phyloP scores from a whole-genome alignment of 2,113 vertebrate species.

The Rhinopomastus cyanomelas region DNA sequence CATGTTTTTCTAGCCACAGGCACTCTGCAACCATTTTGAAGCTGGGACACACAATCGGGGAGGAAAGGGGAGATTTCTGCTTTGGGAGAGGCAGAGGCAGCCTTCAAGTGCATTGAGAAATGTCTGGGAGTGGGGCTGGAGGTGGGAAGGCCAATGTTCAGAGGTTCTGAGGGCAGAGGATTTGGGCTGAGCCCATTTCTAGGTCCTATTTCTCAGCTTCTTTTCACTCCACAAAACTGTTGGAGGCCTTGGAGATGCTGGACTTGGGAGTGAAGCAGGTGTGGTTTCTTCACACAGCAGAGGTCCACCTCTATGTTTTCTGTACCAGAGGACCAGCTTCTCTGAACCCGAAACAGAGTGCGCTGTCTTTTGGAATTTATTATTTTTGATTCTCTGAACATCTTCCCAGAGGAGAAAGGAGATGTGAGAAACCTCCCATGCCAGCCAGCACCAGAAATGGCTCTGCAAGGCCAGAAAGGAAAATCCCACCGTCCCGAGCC shows the following conservation, averaged over 20 bases:
- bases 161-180: background rate
- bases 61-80: background rate
- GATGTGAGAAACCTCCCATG: background rate
- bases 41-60: background rate
- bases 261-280: background rate
- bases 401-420: constrained; percentile 42
- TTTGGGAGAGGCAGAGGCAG: background rate
- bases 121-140: background rate
- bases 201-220: background rate
- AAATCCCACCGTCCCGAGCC: background rate
- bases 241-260: background rate
- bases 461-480: background rate
- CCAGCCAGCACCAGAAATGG: background rate
- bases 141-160: background rate
- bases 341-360: background rate
- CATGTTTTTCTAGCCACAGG: background rate
- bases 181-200: background rate
- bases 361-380: background rate
- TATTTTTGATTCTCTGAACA: background rate
- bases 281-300: background rate
- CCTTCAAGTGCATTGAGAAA: background rate
- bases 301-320: background rate
- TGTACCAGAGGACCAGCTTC: background rate
- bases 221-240: background rate
- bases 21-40: background rate